These are phyloP conservation scores for Lamellibrachia luymesi DNA, from an alignment of 1,140 invertebrate genomes.

Conservation along the genomic window DNA sequence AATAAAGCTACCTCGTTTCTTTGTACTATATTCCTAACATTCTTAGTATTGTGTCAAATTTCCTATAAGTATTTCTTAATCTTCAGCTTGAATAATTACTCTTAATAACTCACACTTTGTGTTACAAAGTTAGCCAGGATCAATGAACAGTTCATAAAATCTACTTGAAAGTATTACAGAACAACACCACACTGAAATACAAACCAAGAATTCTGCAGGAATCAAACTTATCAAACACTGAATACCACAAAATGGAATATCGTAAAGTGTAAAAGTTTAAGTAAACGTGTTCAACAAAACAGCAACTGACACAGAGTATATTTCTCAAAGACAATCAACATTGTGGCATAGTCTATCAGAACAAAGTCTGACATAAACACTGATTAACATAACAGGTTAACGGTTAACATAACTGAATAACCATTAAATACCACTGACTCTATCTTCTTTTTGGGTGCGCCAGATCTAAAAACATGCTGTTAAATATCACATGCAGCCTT, in stretches of 20 bases:
- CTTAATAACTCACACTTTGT: neutral
- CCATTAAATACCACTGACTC: too few relatives aligned
- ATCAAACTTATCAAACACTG: neutral
- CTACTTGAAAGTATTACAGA: neutral
- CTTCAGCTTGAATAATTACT: neutral
- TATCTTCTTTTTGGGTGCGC: neutral
- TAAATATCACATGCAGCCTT: neutral
- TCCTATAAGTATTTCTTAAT: neutral
- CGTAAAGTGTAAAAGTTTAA: neutral
- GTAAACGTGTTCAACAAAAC: neutral
- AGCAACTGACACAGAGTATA: neutral
- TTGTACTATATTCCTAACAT: too few relatives aligned
- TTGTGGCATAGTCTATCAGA: neutral
- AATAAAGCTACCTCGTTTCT: too few relatives aligned
- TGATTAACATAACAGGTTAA: neutral
- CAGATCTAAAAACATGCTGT: neutral
- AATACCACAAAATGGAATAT: neutral
- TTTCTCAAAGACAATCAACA: neutral
- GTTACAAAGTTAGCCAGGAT: neutral
- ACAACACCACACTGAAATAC: neutral
- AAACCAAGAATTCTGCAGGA: neutral
- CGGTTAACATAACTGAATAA: too few relatives aligned
- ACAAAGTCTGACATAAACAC: neutral
- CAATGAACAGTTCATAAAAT: neutral
- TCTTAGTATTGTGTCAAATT: too few relatives aligned